Percentiles rank a stretch among this genome's conserved stretches.
These are phyloP conservation scores for Ecliptopera silaceata DNA, from an alignment of 2,888 invertebrate genomes.

Conservation along the genomic window DNA sequence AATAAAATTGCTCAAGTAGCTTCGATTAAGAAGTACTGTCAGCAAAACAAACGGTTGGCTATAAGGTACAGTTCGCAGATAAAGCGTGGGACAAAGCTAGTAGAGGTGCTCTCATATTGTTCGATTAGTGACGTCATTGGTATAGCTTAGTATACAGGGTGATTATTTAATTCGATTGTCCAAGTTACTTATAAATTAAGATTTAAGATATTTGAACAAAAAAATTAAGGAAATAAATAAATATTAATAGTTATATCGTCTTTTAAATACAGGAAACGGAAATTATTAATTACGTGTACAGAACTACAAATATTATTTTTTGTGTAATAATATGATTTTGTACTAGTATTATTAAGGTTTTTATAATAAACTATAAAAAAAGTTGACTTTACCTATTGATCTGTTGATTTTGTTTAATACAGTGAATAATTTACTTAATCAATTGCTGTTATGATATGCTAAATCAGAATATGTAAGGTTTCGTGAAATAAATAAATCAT, in stretches of 20 bases:
- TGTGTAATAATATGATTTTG: no score
- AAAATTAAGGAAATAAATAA: neutral
- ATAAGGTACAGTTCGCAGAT: conserved; percentile 32
- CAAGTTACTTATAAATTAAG: no score
- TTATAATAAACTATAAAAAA: no score
- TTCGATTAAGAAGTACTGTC: conserved; percentile 11
- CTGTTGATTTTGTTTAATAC: no score
- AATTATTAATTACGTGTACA: conserved; percentile 24
- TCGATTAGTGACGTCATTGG: conserved; percentile 53
- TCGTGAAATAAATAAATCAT: no score
- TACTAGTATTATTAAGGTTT: no score
- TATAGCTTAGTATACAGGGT: conserved; percentile 36
- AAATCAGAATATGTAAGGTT: no score
- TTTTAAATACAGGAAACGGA: conserved; percentile 32
- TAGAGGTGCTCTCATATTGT: conserved; percentile 51
- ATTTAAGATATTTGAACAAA: no score
- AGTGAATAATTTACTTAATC: no score
- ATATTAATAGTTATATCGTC: conserved; percentile 26
- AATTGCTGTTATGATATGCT: no score
- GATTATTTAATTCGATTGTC: no score
- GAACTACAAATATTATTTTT: conserved; percentile 26
- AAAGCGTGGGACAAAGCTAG: conserved; percentile 47
- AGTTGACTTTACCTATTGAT: no score
- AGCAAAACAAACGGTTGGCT: conserved; percentile 10
- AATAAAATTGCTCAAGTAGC: neutral